Evolutionary conservation across 2,113 vertebrate genomes (phyloP), one percentile per base, ranked within the genome.

Genomic region (Junco hyemalis): DNA sequence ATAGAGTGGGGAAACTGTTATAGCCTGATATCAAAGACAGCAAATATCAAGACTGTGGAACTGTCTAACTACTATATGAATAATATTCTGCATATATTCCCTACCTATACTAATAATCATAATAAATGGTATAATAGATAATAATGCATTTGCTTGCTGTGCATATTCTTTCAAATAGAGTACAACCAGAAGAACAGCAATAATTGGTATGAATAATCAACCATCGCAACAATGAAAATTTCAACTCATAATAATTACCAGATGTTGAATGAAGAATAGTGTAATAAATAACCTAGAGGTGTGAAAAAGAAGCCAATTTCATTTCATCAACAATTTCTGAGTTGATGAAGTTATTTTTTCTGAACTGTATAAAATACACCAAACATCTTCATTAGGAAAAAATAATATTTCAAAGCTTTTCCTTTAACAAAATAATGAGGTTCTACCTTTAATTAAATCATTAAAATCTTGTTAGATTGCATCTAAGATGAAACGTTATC

Each of bases 161-260:
- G 42, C 12, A 20, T 71, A n/a, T 76, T 40, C 44, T 85, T 80
- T 90, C 70, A 88, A 69, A 76, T 69, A 14, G 57, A 68, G 14
- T 76, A 90, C 66, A 69, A 71, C 25, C 25, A 94, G 38, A 78
- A 81, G 72, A 92, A 79, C 36, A 82, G 21, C 53, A 87, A 17
- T 91, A 91, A 93, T 71, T 87, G 70, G n/a, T 65, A 90, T 53
- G 70, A 95, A 63, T 94, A 95, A 95, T 90, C 85, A 96, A 93
- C 57, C n/a, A 38, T 90, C 0, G 2, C 45, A 78, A 93, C 78
- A 85, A 80, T 71, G 71, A 88, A 85, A 56, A 12, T 65, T 90
- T 86, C 68, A 81, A 21, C 28, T 50, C 63, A 91, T 81, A 82
- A 90, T 86, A 71, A 90, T 21, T 70, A 69, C 36, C 76, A 90